Evolutionary conservation across 2,113 vertebrate species (phyloP).

Genomic region (Sceloporus undulatus): DNA sequence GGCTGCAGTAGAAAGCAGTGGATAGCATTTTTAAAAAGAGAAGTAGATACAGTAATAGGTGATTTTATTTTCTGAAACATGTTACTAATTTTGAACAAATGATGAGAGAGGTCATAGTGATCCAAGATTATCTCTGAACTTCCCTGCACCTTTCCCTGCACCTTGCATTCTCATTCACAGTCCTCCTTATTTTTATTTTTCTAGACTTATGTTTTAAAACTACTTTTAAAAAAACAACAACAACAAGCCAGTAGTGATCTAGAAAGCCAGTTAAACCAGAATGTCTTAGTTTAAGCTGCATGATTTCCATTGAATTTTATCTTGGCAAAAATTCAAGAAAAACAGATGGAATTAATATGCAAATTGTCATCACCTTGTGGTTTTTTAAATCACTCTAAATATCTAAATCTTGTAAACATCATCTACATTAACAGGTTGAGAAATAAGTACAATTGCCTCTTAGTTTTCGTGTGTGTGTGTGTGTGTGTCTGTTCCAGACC

Average conservation of each 20-base stretch:
- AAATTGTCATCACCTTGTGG: constrained; percentile 14
- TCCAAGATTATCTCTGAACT: neutral
- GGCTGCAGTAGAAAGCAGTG: neutral
- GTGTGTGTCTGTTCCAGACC: too few relatives aligned
- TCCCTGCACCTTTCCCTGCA: neutral
- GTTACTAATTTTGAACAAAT: neutral
- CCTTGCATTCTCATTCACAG: too few relatives aligned
- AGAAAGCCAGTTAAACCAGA: neutral
- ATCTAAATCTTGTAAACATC: neutral
- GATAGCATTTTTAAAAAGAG: neutral
- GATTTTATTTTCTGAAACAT: neutral
- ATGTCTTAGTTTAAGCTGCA: neutral
- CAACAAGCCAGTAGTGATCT: neutral
- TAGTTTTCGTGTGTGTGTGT: too few relatives aligned
- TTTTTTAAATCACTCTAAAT: constrained; percentile 20
- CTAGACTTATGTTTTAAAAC: neutral
- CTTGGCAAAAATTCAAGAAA: neutral
- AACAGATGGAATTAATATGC: constrained; percentile 15
- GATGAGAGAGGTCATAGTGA: neutral
- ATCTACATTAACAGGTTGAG: constrained; percentile 17
- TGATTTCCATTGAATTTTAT: neutral
- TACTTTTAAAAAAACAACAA: neutral
- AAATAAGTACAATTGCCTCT: neutral
- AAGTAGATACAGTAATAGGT: neutral
- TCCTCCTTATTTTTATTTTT: neutral